These are phyloP conservation scores for Suillia variegata DNA, from an alignment of 2,888 invertebrate genomes.

Conservation along the genomic window DNA sequence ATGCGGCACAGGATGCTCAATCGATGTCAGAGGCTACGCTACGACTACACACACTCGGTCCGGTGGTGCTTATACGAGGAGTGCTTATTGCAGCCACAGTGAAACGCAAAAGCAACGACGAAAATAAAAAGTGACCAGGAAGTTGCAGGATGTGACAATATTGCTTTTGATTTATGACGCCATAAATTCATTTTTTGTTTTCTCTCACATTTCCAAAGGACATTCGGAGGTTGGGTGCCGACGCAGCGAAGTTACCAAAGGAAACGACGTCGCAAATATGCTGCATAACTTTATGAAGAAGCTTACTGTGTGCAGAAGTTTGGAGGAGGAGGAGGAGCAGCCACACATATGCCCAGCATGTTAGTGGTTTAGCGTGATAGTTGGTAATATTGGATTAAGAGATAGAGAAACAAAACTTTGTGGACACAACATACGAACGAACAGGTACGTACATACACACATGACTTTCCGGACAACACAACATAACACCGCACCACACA, in stretches of 20 bases:
- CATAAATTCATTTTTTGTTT: slow-evolving; percentile 55
- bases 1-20: background rate
- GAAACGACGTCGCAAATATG: no score
- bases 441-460: background rate
- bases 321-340: no score
- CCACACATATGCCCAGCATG: background rate
- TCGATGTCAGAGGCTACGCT: background rate
- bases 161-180: slow-evolving; percentile 56
- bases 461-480: background rate
- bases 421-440: background rate
- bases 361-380: slow-evolving; percentile 3
- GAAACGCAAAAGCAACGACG: no score
- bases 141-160: slow-evolving; percentile 50
- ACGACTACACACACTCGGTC: no score
- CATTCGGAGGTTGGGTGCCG: background rate
- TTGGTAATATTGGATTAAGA: slow-evolving; percentile 25
- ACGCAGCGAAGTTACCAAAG: no score
- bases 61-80: no score
- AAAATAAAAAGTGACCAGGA: slow-evolving; percentile 33
- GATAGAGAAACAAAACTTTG: background rate
- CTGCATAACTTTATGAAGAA: no score
- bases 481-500: background rate
- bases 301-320: no score
- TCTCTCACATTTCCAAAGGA: slow-evolving; percentile 29
- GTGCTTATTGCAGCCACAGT: no score